Base-by-base conservation (phyloP, 1,140 invertebrate genomes). In the Drosophila ironensis region DNA sequence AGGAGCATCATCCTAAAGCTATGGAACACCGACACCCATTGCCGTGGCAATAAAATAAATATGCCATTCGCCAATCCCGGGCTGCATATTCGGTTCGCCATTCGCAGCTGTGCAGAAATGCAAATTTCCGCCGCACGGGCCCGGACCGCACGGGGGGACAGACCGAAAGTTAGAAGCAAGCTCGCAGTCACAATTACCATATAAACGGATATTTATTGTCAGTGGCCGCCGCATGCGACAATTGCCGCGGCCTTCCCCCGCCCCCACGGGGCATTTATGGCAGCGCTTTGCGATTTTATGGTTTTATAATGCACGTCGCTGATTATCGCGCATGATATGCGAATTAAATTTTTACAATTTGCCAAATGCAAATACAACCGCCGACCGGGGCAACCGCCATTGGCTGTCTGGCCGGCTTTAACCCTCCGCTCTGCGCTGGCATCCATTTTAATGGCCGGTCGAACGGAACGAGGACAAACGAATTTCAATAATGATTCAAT, bases 331-430 rank as follows among this genome's bases (percentile, higher is more conserved):
- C 75, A 87, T 87, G 75, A 86, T 81, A 87, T 80, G 80, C 80
- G 80, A 86, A 87, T 86, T 80, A 86, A 86, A 78, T 75, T 86
- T 80, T 87, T 87, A 75, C 80, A 86, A 87, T 87, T 84, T 75
- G 75, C 75, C 78, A 87, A 86, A 87, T 75, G 75, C 80, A 86
- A 80, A 80, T 60, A 53, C 50, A 22, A 22, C 2, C 5, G 5
- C 20, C 2, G 20, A 57, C 61, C 66, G 33, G 3, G 20, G 42
- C 19, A 28, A 42, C 25, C 37, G 54, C 35, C 38, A 66, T 52
- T 40, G 47, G 37, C 17, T 37, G 42, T 0, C 19, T 16, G 4
- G 17, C 5, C 20, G 28, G 27, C 50, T 56, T 41, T 33, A 57
- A 40, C 56, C 56, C 56, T 60, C 40, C 59, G 35, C 48, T n/a